Evolutionary conservation across 30 jellyfish, hydroid and myxozoan genomes (phyloP).

Genomic region (Hydractinia symbiolongicarpus): DNA sequence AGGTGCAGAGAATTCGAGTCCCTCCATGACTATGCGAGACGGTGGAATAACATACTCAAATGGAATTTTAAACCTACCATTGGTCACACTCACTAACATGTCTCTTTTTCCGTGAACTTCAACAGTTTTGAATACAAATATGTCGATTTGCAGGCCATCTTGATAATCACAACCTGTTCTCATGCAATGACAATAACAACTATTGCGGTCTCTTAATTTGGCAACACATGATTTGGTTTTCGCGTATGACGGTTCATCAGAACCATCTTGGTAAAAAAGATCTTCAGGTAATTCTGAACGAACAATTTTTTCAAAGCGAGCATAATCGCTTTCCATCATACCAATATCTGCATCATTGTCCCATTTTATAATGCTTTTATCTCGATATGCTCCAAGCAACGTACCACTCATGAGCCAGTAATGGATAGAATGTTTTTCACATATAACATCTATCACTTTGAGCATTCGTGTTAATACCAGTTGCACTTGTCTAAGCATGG

Average conservation of each 20-base stretch:
- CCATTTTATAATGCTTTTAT: constrained; percentile 69
- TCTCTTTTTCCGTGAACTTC: constrained; percentile 16
- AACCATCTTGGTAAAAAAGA: constrained; percentile 57
- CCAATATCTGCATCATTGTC: constrained; percentile 75
- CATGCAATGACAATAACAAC: constrained; percentile 67
- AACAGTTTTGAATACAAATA: constrained; percentile 37
- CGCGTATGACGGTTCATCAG: constrained; percentile 43
- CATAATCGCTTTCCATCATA: constrained; percentile 60
- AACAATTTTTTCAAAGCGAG: constrained; percentile 39
- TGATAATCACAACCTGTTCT: constrained; percentile 64
- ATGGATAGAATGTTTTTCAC: constrained; percentile 50
- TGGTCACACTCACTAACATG: constrained; percentile 2
- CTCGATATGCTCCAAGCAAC: constrained; percentile 70
- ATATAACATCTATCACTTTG: constrained; percentile 46
- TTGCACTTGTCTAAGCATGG: constrained; percentile 78
- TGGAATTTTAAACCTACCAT: constrained; percentile 9
- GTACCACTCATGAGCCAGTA: constrained; percentile 88
- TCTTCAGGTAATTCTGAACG: constrained; percentile 68
- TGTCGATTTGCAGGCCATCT: constrained; percentile 82
- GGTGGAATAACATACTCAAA: constrained; percentile 56
- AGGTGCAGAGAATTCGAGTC: constrained; percentile 55
- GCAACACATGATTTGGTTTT: constrained; percentile 18
- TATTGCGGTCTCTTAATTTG: constrained; percentile 48
- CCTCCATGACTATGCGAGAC: constrained; percentile 50
- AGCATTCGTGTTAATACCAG: constrained; percentile 52